Base-by-base conservation (phyloP, 2,113 vertebrate genomes). In the Zapornia atra region DNA sequence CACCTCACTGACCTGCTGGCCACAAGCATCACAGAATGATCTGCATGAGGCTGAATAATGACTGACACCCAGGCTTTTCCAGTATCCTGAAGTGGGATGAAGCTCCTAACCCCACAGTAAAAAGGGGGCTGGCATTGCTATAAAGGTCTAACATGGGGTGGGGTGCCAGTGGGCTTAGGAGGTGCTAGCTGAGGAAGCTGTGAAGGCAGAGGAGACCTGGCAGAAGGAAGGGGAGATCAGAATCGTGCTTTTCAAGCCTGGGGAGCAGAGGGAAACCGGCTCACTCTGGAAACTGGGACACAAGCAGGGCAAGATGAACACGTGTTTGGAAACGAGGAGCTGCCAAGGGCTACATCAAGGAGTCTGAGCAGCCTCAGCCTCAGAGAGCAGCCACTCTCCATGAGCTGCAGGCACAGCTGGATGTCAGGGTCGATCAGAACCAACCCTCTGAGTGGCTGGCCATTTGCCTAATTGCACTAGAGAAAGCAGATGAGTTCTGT, bases 21-120 rank as follows among this genome's bases (percentile, higher is more conserved):
- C 44, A 18, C 44, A 19, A 44, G 44, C 44, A 46, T 8, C 44
- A 46, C 44, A 46, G 44, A 46, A 46, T 14, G 12, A 5, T 48
- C 70, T 7, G 17, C 34, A 40, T 0, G 13, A 60, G 72, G 72
- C 50, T 8, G 44, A 69, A 1, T 16, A n/a, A 12, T 0, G 2
- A 54, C n/a, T 1, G 22, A 14, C 56, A 53, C 1, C 5, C 21
- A 25, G 63, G 10, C 31, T 6, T 25, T 4, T 9, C 33, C 54
- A 15, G 54, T 10, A 3, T 13, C 18, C 85, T 56, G 44, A 31
- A 59, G 70, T 15, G 54, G 66, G 48, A 86, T 46, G 76, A 54
- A 40, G 22, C 59, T 53, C 71, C 71, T 34, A 29, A 15, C 1
- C 5, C 82, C 16, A 50, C 34, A 46, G 42, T 0, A 19, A 48